Percentiles rank a stretch among this genome's conserved stretches.
Evolutionary conservation across 2,888 invertebrate species (phyloP).

Genomic region (Amblyteles armatorius): DNA sequence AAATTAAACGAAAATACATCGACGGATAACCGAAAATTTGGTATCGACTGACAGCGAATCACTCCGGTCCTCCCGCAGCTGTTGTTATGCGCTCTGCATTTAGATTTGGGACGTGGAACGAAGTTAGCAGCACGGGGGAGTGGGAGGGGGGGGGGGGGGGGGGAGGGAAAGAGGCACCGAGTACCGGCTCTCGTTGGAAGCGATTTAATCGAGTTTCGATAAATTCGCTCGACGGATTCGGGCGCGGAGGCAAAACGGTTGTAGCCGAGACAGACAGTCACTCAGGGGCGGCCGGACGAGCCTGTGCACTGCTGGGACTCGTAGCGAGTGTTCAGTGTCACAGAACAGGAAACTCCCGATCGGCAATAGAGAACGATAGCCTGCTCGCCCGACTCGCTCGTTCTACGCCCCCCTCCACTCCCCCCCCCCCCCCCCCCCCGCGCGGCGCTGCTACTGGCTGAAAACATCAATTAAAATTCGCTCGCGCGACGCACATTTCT

Average conservation of each 20-base stretch:
- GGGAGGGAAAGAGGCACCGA: neutral
- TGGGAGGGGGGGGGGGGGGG: neutral
- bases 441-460: conserved; percentile 68
- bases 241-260: conserved; percentile 17
- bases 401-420: conserved; percentile 39
- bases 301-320: conserved; percentile 56
- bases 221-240: conserved; percentile 56
- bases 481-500: conserved; percentile 72
- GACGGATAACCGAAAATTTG: conserved; percentile 21
- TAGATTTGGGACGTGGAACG: conserved; percentile 18
- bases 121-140: neutral
- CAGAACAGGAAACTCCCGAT: conserved; percentile 45
- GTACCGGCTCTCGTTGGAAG: conserved; percentile 54
- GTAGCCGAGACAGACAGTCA: conserved; percentile 25
- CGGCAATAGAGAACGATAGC: conserved; percentile 36
- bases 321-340: conserved; percentile 5
- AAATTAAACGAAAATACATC: neutral
- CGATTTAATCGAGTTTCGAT: conserved; percentile 68
- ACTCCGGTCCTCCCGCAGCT: conserved; percentile 15
- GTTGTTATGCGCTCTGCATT: conserved; percentile 38
- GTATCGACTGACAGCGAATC: conserved; percentile 31
- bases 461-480: conserved; percentile 84
- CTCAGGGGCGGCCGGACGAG: conserved; percentile 38
- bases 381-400: too few relatives aligned
- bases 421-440: conserved; percentile 42